Evolutionary conservation across 2,113 vertebrate species (phyloP).

Genomic region (Atrichornis clamosus): DNA sequence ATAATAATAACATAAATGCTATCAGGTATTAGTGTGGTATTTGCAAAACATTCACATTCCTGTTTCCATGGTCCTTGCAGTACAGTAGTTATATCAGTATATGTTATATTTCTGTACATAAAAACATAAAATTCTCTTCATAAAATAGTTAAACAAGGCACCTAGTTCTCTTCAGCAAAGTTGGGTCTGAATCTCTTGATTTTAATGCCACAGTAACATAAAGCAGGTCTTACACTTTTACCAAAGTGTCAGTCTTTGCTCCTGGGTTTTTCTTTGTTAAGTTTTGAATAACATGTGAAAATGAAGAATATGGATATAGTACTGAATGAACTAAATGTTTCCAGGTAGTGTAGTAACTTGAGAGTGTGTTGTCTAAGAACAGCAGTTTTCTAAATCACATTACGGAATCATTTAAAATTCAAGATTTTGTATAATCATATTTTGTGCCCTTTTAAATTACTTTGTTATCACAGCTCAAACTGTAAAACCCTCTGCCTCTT

Average conservation of each 20-base stretch:
- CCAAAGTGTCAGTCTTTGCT: neutral
- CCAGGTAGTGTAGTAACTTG: neutral
- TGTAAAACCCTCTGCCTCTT: neutral
- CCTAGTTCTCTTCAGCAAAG: neutral
- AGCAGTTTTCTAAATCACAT: neutral
- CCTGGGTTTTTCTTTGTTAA: conserved; percentile 8
- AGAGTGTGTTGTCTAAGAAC: neutral
- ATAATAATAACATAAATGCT: neutral
- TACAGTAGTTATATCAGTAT: neutral
- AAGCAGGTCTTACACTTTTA: neutral
- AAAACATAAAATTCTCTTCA: neutral
- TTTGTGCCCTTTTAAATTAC: neutral
- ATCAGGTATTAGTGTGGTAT: neutral
- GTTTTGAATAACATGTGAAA: neutral
- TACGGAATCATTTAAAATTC: neutral
- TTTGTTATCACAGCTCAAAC: conserved; percentile 39
- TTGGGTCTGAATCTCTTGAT: neutral
- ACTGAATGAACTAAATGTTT: neutral
- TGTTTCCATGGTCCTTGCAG: neutral
- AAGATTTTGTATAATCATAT: neutral
- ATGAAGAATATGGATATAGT: neutral
- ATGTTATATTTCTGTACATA: neutral
- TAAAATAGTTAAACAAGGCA: neutral
- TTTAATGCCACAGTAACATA: neutral
- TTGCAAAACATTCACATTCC: neutral